Conservation (phyloP, 2,113 vertebrate genomes). For the Nothocercus julius region DNA sequence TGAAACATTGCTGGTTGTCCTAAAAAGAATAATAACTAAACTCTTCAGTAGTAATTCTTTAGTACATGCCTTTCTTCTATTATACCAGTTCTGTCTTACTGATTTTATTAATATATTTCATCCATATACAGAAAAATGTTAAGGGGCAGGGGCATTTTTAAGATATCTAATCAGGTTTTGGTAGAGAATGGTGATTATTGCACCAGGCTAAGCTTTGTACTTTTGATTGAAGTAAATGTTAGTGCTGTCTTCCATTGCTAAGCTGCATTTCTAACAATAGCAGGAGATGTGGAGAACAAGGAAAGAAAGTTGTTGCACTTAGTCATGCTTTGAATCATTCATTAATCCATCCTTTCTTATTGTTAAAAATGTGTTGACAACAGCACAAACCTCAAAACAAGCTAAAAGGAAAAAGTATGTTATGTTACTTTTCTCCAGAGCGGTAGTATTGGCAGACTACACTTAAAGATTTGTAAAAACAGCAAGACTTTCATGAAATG, state of each 20-base stretch:
- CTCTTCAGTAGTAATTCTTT: not conserved
- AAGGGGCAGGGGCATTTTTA: not conserved
- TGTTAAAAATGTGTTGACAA: not conserved
- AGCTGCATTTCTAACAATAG: not conserved
- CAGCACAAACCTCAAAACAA: not conserved
- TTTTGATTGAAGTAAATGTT: not conserved
- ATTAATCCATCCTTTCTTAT: not conserved
- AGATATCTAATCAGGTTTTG: not conserved
- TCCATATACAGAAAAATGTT: not conserved
- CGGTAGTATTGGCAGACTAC: not conserved
- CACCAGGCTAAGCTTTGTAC: not conserved
- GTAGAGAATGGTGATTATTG: not conserved
- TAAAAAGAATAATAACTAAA: not conserved
- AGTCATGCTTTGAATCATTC: not conserved
- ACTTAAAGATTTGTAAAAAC: accelerated
- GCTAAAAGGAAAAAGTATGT: not conserved
- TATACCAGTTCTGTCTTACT: not conserved
- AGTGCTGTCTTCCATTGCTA: not conserved
- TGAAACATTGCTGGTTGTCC: not conserved
- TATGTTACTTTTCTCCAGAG: not conserved
- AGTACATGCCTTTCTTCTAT: not conserved
- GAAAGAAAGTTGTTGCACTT: not conserved
- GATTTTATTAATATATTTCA: not conserved
- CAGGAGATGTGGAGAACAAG: not conserved
- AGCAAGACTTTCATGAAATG: not conserved